A percentile compares a stretch with the other conserved stretches of the same genome.
Evolutionary conservation across 1,140 invertebrate species (phyloP).

Genomic region (Proctacanthus coquilletti): DNA sequence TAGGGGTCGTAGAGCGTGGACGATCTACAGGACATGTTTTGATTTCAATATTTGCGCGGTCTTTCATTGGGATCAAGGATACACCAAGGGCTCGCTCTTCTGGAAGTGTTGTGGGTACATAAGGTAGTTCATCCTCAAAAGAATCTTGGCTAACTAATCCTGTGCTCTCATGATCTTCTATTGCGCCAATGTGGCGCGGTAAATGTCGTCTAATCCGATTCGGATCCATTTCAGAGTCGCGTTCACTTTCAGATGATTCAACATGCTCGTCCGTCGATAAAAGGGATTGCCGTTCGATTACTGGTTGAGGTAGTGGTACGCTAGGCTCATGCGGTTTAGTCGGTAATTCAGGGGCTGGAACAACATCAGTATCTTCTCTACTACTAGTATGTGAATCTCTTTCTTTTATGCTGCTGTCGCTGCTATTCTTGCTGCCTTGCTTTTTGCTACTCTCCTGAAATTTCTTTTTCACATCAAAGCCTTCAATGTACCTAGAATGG

Average conservation of each 20-base stretch:
- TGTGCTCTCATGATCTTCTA: constrained; percentile 48
- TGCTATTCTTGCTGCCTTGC: constrained; percentile 7
- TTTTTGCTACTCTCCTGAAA: constrained; percentile 25
- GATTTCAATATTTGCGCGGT: constrained; percentile 48
- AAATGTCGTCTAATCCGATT: constrained; percentile 14
- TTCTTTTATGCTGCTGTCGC: background rate
- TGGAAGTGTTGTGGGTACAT: constrained; percentile 70
- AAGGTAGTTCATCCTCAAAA: constrained; percentile 74
- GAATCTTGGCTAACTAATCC: constrained; percentile 66
- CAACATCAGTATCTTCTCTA: constrained; percentile 1
- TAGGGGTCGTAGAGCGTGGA: constrained; percentile 69
- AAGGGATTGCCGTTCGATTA: constrained; percentile 10
- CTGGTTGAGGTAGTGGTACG: constrained; percentile 6
- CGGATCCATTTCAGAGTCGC: constrained; percentile 42
- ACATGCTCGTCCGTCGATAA: constrained; percentile 35
- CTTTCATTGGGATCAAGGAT: constrained; percentile 63
- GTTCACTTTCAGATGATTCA: constrained; percentile 65
- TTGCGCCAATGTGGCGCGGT: constrained; percentile 27
- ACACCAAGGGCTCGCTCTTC: constrained; percentile 63
- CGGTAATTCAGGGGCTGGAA: background rate
- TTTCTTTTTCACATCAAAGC: constrained; percentile 25
- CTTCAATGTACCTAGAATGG: constrained; percentile 25
- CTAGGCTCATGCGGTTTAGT: background rate
- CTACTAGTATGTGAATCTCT: background rate
- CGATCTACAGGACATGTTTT: constrained; percentile 73